Percentiles rank a stretch among this genome's conserved stretches.
Evolutionary conservation across 2,888 invertebrate genomes (phyloP).

Genomic region (Paralinhomoeus sp.): DNA sequence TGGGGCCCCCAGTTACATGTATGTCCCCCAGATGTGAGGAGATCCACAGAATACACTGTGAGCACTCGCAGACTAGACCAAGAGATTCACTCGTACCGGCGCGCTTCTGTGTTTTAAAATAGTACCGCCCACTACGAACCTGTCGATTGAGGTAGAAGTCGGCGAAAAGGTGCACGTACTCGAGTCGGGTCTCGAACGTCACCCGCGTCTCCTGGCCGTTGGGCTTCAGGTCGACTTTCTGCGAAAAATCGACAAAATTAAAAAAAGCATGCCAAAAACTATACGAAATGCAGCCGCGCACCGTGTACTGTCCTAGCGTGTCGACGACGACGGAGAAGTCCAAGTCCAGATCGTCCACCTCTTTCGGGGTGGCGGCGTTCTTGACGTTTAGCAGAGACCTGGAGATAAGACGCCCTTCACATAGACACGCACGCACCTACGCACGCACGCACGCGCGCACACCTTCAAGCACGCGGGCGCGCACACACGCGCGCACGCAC

Average conservation of each 20-base stretch:
- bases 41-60: too few relatives aligned
- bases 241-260: constrained; percentile 1
- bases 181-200: constrained; percentile 68
- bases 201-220: constrained; percentile 72
- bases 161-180: constrained; percentile 84
- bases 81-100: too few relatives aligned
- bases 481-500: too few relatives aligned
- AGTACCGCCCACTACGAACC: too few relatives aligned
- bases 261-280: background rate
- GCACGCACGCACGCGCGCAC: too few relatives aligned
- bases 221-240: constrained; percentile 56
- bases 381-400: constrained; percentile 2
- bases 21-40: too few relatives aligned
- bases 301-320: constrained; percentile 64
- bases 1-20: too few relatives aligned
- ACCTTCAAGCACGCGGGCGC: too few relatives aligned
- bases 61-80: too few relatives aligned
- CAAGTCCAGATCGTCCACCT: constrained; percentile 26
- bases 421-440: too few relatives aligned
- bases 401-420: background rate
- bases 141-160: constrained; percentile 81
- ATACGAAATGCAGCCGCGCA: constrained; percentile 3
- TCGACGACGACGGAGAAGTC: constrained; percentile 78
- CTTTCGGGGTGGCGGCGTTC: background rate
- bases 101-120: too few relatives aligned